Evolutionary conservation across 1,140 invertebrate species (phyloP).

Genomic region (Sycobia sp.): DNA sequence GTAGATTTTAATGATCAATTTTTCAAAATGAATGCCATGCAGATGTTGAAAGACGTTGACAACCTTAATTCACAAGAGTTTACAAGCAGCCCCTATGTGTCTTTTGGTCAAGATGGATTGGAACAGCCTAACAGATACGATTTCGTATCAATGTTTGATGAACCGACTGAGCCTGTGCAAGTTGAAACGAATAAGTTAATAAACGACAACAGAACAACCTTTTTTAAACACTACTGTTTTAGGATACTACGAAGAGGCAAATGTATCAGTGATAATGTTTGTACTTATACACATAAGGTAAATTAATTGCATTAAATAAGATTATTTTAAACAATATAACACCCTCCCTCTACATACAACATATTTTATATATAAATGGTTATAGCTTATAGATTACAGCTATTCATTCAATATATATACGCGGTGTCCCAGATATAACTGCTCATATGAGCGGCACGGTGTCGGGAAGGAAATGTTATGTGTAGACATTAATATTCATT

Average conservation of each 20-base stretch:
- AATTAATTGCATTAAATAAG: too few relatives aligned
- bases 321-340: too few relatives aligned
- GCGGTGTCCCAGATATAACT: too few relatives aligned
- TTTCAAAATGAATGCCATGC: constrained; percentile 21
- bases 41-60: constrained; percentile 18
- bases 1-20: constrained; percentile 3
- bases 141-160: constrained; percentile 5
- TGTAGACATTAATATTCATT: too few relatives aligned
- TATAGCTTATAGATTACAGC: too few relatives aligned
- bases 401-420: too few relatives aligned
- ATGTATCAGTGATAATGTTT: neutral
- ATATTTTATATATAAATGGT: too few relatives aligned
- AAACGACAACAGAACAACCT: neutral
- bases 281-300: constrained; percentile 18
- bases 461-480: too few relatives aligned
- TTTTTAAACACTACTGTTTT: constrained; percentile 18
- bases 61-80: constrained; percentile 2
- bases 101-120: neutral
- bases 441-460: too few relatives aligned
- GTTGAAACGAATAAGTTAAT: neutral
- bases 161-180: neutral
- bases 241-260: constrained; percentile 8
- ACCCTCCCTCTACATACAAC: too few relatives aligned
- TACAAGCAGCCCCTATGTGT: neutral
- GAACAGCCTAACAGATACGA: neutral